These are phyloP conservation scores for Heterodera schachtii DNA, from an alignment of 1,140 invertebrate genomes.

Conservation along the genomic window DNA sequence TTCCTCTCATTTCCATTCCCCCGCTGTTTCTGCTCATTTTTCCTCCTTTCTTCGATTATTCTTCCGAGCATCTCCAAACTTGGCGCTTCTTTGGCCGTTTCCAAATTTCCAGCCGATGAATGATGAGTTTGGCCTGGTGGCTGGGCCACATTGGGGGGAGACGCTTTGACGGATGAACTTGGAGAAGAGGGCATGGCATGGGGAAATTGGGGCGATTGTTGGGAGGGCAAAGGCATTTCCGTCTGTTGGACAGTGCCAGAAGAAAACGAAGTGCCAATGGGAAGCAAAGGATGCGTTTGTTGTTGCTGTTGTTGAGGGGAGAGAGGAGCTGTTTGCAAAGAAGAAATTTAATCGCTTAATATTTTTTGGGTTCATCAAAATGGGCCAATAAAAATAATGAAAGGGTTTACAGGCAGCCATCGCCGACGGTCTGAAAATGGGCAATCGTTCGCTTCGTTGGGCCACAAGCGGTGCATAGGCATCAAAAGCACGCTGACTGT, in stretches of 20 bases:
- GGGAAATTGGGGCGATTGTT: slow-evolving; percentile 8
- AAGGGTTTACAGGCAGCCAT: neutral
- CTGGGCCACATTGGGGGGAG: neutral
- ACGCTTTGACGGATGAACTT: neutral
- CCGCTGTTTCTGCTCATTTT: slow-evolving; percentile 7
- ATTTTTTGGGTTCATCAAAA: too few species aligned
- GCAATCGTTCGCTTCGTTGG: slow-evolving; percentile 6
- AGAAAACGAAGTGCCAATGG: neutral
- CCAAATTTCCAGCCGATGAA: neutral
- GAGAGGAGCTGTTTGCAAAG: neutral
- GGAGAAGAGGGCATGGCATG: neutral
- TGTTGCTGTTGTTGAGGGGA: slow-evolving; percentile 12
- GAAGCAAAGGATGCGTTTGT: neutral
- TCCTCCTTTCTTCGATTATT: slow-evolving; percentile 23
- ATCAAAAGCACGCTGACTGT: slow-evolving; percentile 33
- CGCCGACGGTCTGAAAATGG: slow-evolving; percentile 4
- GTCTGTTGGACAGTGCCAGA: neutral
- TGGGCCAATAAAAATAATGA: too few species aligned
- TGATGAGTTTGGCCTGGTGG: neutral
- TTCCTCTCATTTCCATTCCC: slow-evolving; percentile 3
- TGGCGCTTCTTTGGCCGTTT: slow-evolving; percentile 3
- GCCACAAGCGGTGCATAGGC: slow-evolving; percentile 14
- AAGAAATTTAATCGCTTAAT: too few species aligned
- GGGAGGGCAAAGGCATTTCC: neutral
- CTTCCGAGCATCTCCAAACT: slow-evolving; percentile 28